A percentile compares a stretch with the other conserved stretches of the same genome.
Conservation (phyloP, 2,113 vertebrate species). For the Mustela nigripes region DNA sequence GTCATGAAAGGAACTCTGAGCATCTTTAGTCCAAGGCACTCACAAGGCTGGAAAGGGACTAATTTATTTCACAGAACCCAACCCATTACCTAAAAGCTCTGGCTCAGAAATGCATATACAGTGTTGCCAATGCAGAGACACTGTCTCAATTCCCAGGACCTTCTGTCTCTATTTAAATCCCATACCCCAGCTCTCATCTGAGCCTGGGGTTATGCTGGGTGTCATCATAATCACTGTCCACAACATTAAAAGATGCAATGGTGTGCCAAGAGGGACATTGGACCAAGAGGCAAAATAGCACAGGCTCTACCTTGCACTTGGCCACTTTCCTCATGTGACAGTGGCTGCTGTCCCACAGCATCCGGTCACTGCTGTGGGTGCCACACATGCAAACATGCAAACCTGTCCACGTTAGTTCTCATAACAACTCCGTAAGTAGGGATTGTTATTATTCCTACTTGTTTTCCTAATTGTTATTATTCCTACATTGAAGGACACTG, state of each 20-base stretch:
- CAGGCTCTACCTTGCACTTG: not conserved
- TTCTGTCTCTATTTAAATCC: not conserved
- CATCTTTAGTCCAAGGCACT: not conserved
- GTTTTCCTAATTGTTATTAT: not conserved
- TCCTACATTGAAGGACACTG: not conserved
- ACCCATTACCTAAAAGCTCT: not conserved
- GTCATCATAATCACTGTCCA: not conserved
- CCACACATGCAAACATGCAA: no score
- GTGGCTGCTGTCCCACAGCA: not conserved
- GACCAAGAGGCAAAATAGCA: not conserved
- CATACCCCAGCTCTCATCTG: not conserved
- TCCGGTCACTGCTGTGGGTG: accelerated
- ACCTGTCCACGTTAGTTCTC: not conserved
- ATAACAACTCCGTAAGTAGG: not conserved
- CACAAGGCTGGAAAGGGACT: not conserved
- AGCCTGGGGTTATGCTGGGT: not conserved
- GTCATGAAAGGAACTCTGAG: not conserved
- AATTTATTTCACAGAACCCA: not conserved
- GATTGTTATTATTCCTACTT: not conserved
- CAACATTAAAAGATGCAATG: not conserved
- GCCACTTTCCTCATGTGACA: not conserved
- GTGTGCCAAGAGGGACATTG: not conserved
- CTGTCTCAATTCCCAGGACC: not conserved
- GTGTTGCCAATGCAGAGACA: not conserved
- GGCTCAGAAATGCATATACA: not conserved